These are phyloP conservation scores for Sialia sialis DNA, from an alignment of 2,113 vertebrate species.

Conservation along the genomic window DNA sequence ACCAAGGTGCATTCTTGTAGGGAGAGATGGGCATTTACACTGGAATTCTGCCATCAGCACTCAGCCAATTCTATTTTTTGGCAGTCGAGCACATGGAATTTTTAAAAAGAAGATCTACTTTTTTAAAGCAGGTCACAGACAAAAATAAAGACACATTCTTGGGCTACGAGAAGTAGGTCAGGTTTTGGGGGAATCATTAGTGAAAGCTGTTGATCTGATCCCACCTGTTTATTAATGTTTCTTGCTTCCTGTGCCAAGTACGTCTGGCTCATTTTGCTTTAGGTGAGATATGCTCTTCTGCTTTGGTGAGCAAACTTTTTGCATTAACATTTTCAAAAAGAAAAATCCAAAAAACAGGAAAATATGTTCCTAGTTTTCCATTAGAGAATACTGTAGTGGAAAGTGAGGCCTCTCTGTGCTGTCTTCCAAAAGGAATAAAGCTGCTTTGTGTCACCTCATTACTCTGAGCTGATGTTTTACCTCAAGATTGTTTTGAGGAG, in stretches of 20 bases:
- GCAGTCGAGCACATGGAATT: constrained; percentile 21
- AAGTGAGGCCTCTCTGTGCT: constrained; percentile 47
- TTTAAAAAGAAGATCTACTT: constrained; percentile 29
- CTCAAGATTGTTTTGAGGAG: neutral
- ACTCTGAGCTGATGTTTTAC: constrained; percentile 37
- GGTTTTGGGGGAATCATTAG: constrained; percentile 42
- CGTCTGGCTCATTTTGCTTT: neutral
- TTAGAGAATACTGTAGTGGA: constrained; percentile 36
- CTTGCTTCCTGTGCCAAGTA: neutral
- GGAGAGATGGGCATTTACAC: constrained; percentile 58
- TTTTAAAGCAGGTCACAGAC: constrained; percentile 52
- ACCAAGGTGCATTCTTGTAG: constrained; percentile 40
- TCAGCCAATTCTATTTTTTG: constrained; percentile 41
- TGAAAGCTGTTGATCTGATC: constrained; percentile 5
- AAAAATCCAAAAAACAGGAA: neutral
- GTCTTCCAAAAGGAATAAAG: constrained; percentile 57
- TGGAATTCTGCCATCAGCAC: constrained; percentile 35
- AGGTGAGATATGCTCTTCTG: neutral
- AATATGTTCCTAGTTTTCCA: constrained; percentile 43
- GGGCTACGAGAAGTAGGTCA: constrained; percentile 57
- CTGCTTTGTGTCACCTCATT: constrained; percentile 64
- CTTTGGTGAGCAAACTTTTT: neutral
- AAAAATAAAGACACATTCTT: constrained; percentile 59
- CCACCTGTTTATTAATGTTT: neutral
- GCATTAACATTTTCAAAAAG: neutral